Conservation (phyloP, 2,113 vertebrate genomes). For the Burhinus oedicnemus region DNA sequence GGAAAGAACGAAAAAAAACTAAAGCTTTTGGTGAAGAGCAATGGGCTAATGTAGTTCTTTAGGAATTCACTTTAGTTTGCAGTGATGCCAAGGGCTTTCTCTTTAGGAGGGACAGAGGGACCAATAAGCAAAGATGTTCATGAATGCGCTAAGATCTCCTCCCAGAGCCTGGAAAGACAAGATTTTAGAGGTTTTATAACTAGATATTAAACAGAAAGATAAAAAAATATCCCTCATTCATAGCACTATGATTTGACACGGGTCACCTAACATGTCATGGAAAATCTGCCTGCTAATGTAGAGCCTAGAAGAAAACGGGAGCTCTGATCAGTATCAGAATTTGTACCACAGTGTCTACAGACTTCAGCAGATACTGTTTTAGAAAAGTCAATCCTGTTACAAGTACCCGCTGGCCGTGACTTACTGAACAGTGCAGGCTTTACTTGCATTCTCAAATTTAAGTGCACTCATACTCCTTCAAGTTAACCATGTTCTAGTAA, state of each 20-base stretch:
- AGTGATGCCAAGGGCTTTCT: background rate
- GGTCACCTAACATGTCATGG: background rate
- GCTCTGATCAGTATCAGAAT: slow-evolving; percentile 32
- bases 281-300: background rate
- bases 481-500: background rate
- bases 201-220: background rate
- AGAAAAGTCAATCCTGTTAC: background rate
- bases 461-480: background rate
- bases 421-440: background rate
- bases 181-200: background rate
- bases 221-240: background rate
- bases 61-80: background rate
- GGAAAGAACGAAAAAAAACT: background rate
- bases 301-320: background rate
- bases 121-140: background rate
- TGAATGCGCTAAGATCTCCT: background rate
- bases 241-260: background rate
- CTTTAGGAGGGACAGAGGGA: background rate
- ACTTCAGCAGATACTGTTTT: background rate
- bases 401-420: background rate
- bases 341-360: background rate
- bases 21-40: background rate
- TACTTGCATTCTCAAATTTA: background rate
- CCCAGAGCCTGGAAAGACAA: background rate
- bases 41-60: background rate